Conservation (phyloP, 1,140 invertebrate genomes). For the Meloidogyne hapla region DNA sequence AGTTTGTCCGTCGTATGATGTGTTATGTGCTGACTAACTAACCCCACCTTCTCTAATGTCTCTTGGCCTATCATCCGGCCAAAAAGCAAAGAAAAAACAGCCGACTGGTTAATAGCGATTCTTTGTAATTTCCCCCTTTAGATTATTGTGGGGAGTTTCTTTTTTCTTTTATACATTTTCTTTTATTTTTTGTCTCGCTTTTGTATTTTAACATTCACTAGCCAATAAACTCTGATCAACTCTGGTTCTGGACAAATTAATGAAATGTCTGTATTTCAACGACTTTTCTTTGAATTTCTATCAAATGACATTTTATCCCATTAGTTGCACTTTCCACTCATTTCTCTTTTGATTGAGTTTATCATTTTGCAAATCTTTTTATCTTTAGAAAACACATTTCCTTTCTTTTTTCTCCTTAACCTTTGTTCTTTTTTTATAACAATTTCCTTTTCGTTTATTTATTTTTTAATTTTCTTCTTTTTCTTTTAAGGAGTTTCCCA, state of each 20-base stretch:
- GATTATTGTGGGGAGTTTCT: background rate
- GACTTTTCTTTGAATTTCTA: too few species aligned
- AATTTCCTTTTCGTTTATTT: constrained; percentile 17
- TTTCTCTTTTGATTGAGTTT: background rate
- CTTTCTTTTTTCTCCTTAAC: constrained; percentile 6
- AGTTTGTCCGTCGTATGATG: background rate
- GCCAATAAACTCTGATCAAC: too few species aligned
- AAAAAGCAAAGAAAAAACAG: constrained; percentile 6
- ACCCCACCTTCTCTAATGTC: background rate
- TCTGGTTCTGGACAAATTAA: too few species aligned
- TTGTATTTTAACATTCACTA: too few species aligned
- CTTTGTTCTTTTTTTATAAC: constrained; percentile 1
- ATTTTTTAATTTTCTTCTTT: background rate
- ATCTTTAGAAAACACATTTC: background rate
- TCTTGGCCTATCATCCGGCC: background rate
- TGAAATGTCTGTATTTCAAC: too few species aligned
- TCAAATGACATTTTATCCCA: too few species aligned
- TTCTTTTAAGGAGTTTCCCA: background rate
- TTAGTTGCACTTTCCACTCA: too few species aligned
- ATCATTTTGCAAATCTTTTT: background rate
- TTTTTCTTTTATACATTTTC: background rate
- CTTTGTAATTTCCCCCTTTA: background rate
- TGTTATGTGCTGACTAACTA: constrained; percentile 2
- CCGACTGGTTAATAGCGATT: background rate
- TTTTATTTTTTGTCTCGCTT: background rate